A percentile compares a stretch with the other conserved stretches of the same genome.
These are phyloP conservation scores for Gallinago solitaria DNA, from an alignment of 2,797 vertebrate genomes.

Conservation along the genomic window DNA sequence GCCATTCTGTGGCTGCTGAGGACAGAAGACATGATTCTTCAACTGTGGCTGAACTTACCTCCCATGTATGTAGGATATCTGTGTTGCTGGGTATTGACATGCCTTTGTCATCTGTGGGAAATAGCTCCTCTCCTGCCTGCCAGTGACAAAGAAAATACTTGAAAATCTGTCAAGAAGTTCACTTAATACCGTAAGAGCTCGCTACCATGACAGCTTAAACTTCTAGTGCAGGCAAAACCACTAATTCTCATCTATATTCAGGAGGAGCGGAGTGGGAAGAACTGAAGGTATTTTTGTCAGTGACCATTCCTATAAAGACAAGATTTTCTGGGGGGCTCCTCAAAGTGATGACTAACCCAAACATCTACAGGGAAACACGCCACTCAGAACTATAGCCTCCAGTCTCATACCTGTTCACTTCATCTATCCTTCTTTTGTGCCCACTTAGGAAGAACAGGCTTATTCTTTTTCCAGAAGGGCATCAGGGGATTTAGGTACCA, in stretches of 20 bases:
- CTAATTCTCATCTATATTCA: not conserved
- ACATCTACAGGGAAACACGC: not conserved
- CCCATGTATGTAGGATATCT: constrained; percentile 85
- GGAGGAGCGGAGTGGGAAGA: not conserved
- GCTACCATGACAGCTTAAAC: not conserved
- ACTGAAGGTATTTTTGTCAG: not conserved
- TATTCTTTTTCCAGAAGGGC: not conserved
- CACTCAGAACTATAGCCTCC: not conserved
- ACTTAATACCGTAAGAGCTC: not conserved
- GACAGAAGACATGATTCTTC: not conserved
- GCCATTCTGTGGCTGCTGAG: not conserved
- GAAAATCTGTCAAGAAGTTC: not conserved
- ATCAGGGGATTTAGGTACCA: not conserved
- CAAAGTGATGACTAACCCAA: not conserved
- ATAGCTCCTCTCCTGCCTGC: constrained; percentile 80
- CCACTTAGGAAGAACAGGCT: not conserved
- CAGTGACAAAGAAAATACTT: not conserved
- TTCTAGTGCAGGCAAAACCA: not conserved
- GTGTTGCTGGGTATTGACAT: constrained; percentile 77
- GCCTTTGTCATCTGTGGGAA: constrained; percentile 79
- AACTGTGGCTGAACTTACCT: constrained; percentile 73
- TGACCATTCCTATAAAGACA: not conserved
- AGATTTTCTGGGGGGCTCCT: not conserved
- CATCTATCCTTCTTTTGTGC: not conserved
- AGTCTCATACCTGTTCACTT: not conserved